Percentiles rank a stretch among this genome's conserved stretches.
These are phyloP conservation scores for Datnioides undecimradiatus DNA, from an alignment of 2,113 vertebrate genomes.

Conservation along the genomic window DNA sequence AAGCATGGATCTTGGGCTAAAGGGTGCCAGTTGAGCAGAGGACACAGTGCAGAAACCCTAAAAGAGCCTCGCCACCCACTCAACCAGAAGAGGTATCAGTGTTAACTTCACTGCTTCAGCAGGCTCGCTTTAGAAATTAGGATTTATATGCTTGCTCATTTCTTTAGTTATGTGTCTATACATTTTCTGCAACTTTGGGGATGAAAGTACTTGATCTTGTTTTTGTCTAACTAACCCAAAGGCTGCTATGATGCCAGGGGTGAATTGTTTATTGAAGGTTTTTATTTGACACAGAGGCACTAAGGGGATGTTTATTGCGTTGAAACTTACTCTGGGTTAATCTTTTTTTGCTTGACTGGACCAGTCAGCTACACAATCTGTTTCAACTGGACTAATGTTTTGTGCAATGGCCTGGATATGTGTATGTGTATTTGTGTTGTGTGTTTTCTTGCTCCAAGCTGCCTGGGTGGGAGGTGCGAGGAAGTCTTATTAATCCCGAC, in stretches of 20 bases:
- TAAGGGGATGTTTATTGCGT: constrained; percentile 41
- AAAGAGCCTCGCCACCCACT: background rate
- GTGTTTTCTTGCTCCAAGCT: constrained; percentile 16
- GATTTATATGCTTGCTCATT: background rate
- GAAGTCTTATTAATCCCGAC: constrained; percentile 56
- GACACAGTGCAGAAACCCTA: background rate
- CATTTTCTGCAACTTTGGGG: background rate
- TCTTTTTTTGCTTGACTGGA: constrained; percentile 42
- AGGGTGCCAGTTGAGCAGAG: constrained; percentile 28
- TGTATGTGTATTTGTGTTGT: constrained; percentile 4
- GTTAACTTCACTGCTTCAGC: constrained; percentile 16
- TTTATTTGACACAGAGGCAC: constrained; percentile 26
- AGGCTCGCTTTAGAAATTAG: background rate
- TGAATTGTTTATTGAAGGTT: constrained; percentile 32
- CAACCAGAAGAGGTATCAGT: constrained; percentile 25
- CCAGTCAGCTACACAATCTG: constrained; percentile 30
- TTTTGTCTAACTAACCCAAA: constrained; percentile 10
- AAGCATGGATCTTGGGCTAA: constrained; percentile 16
- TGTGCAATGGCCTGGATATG: background rate
- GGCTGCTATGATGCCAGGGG: constrained; percentile 7
- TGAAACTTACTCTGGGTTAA: constrained; percentile 38
- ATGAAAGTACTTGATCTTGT: constrained; percentile 2
- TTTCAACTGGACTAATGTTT: constrained; percentile 41
- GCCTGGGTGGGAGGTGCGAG: constrained; percentile 23
- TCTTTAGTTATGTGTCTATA: too few species aligned